phyloP scores from a whole-genome alignment of 1,140 invertebrate genomes.

The Heliconius hewitsoni region DNA sequence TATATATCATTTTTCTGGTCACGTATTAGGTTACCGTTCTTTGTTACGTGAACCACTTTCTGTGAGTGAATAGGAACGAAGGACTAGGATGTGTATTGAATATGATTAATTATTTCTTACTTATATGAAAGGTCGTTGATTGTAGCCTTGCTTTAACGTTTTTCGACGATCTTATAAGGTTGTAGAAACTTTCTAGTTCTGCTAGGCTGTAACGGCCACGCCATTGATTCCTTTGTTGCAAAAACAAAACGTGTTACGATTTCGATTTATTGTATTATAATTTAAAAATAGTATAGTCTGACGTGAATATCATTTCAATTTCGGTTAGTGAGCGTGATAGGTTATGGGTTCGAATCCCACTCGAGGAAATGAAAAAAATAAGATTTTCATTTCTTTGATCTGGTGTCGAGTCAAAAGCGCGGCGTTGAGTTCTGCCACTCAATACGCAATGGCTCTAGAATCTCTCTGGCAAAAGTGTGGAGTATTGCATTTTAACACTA shows the following conservation, averaged over 20 bases:
- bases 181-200: conserved; percentile 37
- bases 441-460: too few relatives aligned
- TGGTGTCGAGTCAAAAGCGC: too few relatives aligned
- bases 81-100: conserved; percentile 70
- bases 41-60: conserved; percentile 79
- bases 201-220: background rate
- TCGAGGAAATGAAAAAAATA: too few relatives aligned
- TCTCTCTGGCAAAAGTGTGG: too few relatives aligned
- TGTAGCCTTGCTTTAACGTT: conserved; percentile 35
- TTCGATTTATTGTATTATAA: background rate
- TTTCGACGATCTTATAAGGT: conserved; percentile 35
- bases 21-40: conserved; percentile 78
- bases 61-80: conserved; percentile 73
- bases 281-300: too few relatives aligned
- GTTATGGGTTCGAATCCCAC: too few relatives aligned
- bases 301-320: too few relatives aligned
- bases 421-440: too few relatives aligned
- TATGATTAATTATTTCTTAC: conserved; percentile 74
- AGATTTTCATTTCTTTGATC: too few relatives aligned
- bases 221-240: conserved; percentile 9
- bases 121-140: conserved; percentile 56
- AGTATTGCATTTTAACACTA: too few relatives aligned
- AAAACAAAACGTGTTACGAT: background rate
- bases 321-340: too few relatives aligned
- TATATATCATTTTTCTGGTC: conserved; percentile 74